Percentiles rank a stretch among this genome's conserved stretches.
Evolutionary conservation across 2,113 vertebrate species (phyloP).

Genomic region (Sapajus apella): DNA sequence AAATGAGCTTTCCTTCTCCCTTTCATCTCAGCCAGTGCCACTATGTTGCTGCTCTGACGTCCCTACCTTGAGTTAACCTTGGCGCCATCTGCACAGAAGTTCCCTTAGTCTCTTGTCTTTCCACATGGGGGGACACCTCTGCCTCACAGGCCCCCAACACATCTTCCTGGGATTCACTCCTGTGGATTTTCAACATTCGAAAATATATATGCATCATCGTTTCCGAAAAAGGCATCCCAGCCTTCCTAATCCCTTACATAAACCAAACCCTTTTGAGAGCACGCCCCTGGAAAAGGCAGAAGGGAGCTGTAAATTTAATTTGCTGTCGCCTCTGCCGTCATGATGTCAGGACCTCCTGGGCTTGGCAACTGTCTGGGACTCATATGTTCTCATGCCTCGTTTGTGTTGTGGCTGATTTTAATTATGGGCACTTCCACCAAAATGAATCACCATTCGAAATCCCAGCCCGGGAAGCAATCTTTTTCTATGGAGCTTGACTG

Average conservation of each 20-base stretch:
- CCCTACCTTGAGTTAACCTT: not conserved
- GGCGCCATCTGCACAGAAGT: rapidly evolving
- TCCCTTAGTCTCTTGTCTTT: not conserved
- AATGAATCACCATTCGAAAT: constrained; percentile 47
- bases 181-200: not conserved
- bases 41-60: rapidly evolving
- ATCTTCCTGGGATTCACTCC: not conserved
- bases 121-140: rapidly evolving
- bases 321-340: constrained; percentile 36
- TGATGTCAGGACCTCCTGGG: not conserved
- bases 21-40: rapidly evolving
- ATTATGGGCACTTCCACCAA: constrained; percentile 41
- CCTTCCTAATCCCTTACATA: not conserved
- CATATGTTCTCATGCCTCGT: not conserved
- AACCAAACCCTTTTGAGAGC: not conserved
- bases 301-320: constrained; percentile 52
- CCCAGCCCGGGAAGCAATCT: not conserved
- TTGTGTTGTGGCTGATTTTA: constrained; percentile 48
- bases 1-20: not conserved
- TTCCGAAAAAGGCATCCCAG: not conserved
- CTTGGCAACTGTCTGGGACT: not conserved
- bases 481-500: not conserved
- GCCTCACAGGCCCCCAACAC: rapidly evolving
- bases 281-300: not conserved
- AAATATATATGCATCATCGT: constrained; percentile 7